Percentiles rank a stretch among this genome's conserved stretches.
Evolutionary conservation across 2,113 vertebrate species (phyloP).

Genomic region (Balaeniceps rex): DNA sequence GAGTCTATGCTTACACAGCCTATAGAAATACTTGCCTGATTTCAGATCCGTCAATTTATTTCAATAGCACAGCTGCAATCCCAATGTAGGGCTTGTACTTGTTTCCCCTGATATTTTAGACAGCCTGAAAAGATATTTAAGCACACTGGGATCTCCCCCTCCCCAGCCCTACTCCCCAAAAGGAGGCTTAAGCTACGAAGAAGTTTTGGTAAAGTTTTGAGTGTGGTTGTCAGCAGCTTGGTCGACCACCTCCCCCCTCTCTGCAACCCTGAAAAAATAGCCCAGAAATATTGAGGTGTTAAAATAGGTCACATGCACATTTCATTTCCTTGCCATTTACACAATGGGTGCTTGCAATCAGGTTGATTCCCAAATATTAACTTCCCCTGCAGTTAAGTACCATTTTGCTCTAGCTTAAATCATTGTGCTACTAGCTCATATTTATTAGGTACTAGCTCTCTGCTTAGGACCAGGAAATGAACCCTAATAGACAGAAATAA

Average conservation of each 20-base stretch:
- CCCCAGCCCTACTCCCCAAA: neutral
- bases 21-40: neutral
- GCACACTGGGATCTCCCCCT: constrained; percentile 38
- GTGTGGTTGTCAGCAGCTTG: constrained; percentile 56
- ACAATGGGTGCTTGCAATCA: constrained; percentile 67
- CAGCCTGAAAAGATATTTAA: constrained; percentile 71
- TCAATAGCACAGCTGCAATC: constrained; percentile 36
- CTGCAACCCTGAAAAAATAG: neutral
- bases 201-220: constrained; percentile 52
- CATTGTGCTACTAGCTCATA: constrained; percentile 60
- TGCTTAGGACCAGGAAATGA: constrained; percentile 78
- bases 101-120: constrained; percentile 71
- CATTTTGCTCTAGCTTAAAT: constrained; percentile 61
- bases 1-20: neutral
- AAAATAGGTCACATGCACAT: constrained; percentile 60
- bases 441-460: constrained; percentile 75
- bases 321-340: constrained; percentile 60
- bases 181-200: neutral
- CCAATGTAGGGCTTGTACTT: neutral
- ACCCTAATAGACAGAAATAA: constrained; percentile 79
- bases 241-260: neutral
- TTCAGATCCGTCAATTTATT: neutral
- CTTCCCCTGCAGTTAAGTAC: constrained; percentile 57
- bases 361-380: constrained; percentile 51
- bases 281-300: constrained; percentile 73